Base-by-base conservation (phyloP, 2,888 invertebrate species). In the Neelides folsomi region DNA sequence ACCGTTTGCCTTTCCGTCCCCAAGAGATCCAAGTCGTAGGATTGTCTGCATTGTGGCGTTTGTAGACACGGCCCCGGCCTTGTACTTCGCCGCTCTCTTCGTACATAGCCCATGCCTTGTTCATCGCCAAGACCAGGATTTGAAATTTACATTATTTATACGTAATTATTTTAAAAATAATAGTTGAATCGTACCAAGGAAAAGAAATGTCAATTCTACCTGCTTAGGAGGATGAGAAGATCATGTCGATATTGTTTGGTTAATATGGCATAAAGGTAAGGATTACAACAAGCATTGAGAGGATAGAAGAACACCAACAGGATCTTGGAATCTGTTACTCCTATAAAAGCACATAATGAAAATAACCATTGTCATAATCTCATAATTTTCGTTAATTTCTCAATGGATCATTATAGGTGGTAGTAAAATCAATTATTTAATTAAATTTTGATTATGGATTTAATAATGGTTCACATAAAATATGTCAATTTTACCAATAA, bases 271-370 rank as follows among this genome's bases (percentile, higher is more conserved):
- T 92, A 93, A 2, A 93, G 73, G 73, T 89, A 90, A 0, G 92
- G 92, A 72, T 93, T 90, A 38, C 90, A 87, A 68, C 88, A 89
- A 0, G 89, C 85, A 71, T 92, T 92, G 55, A 93, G 72, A 0
- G 92, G 92, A 68, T 90, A 87, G 68, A 92, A 88, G 69, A 92
- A 88, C 8, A 92, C 89, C 55, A 89, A 72, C 10, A 89, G 72
- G 46, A 92, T 72, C 66, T 77, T 77, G 7, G 76, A 73, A 54
- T 73, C 72, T 37, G 75, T 73, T 48, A 64, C 60, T 37, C 60
- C 64, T 63, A 55, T 6, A 53, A 54, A 50, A 47, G 27, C 27
- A 27, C 27, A 27, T 27, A 27, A 19, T 10, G 46, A 42, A 37
- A 12, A 8, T 18, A 20, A 45, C 18, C 12, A 27, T 6, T 16